Conservation (phyloP, 2,797 vertebrate genomes). For the Pagetopsis macropterus region DNA sequence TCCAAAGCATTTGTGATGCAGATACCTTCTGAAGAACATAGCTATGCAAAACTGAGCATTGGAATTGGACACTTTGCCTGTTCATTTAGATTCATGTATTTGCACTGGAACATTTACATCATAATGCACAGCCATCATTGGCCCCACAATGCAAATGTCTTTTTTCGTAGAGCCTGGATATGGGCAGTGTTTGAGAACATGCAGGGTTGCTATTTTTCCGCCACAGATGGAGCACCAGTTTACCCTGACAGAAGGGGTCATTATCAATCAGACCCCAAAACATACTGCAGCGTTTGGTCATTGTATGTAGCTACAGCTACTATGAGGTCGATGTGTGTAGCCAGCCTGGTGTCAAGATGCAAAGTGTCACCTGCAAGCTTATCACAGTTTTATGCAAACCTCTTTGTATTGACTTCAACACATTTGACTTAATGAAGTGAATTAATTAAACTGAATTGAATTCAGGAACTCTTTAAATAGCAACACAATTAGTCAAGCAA, state of each 20-base stretch:
- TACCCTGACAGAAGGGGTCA: conserved; percentile 34
- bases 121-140: conserved; percentile 43
- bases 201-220: conserved; percentile 29
- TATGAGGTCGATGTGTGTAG: conserved; percentile 14
- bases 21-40: conserved; percentile 39
- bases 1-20: conserved; percentile 53
- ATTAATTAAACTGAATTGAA: conserved; percentile 66
- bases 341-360: conserved; percentile 44
- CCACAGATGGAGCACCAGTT: conserved; percentile 40
- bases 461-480: conserved; percentile 54
- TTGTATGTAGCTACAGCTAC: conserved; percentile 17
- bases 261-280: conserved; percentile 43
- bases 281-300: conserved; percentile 22
- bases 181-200: conserved; percentile 6
- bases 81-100: conserved; percentile 43
- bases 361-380: conserved; percentile 60
- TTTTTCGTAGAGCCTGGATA: conserved; percentile 8
- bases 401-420: conserved; percentile 55
- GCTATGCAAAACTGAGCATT: conserved; percentile 29
- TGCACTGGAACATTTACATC: conserved; percentile 59
- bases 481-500: conserved; percentile 45
- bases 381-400: conserved; percentile 64
- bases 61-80: conserved; percentile 60
- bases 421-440: conserved; percentile 73
- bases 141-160: conserved; percentile 39